phyloP scores from a whole-genome alignment of 2,113 vertebrate genomes.

The Okapia johnstoni region DNA sequence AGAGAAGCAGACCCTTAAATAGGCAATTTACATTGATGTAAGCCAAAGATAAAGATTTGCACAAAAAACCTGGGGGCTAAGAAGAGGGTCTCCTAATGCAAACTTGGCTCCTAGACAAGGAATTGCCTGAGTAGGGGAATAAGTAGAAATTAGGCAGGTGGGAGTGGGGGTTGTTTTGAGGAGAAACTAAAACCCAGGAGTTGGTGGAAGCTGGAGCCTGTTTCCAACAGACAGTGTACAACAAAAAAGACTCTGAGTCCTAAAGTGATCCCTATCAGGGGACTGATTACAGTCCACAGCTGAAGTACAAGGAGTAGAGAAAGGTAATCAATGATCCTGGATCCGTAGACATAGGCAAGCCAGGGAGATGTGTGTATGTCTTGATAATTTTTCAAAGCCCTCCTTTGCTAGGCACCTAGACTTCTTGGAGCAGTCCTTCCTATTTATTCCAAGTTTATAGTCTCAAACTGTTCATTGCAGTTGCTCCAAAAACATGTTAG shows the following conservation, averaged over 20 bases:
- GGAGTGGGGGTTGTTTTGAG: neutral
- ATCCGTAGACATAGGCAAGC: rapidly evolving
- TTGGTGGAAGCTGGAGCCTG: neutral
- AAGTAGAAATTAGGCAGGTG: neutral
- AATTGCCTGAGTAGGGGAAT: neutral
- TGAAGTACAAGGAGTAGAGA: neutral
- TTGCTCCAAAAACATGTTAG: neutral
- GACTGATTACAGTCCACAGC: neutral
- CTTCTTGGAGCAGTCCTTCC: neutral
- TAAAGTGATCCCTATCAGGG: neutral
- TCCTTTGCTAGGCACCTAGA: neutral
- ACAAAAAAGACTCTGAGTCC: neutral
- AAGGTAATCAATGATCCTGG: neutral
- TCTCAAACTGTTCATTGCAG: neutral
- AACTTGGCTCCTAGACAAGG: neutral
- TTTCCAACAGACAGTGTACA: neutral
- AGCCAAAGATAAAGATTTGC: neutral
- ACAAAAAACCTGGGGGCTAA: neutral
- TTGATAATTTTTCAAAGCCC: neutral
- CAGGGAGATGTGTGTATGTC: neutral
- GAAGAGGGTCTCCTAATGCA: neutral
- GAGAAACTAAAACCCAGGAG: neutral
- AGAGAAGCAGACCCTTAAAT: neutral
- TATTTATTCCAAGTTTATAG: neutral
- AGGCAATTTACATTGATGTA: neutral